These are phyloP conservation scores for Dexiosoma caninum DNA, from an alignment of 2,888 invertebrate species.

Conservation along the genomic window DNA sequence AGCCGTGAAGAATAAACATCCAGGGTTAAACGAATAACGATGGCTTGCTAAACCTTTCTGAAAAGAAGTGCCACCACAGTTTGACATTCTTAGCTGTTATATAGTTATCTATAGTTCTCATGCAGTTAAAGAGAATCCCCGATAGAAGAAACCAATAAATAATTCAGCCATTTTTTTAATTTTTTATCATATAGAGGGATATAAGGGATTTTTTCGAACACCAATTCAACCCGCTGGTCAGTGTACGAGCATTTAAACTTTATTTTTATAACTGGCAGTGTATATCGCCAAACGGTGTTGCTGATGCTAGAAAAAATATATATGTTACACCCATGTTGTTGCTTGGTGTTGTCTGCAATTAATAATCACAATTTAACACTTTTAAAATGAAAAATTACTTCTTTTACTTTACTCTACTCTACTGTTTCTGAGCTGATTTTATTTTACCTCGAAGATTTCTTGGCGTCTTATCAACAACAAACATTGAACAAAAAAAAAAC, in stretches of 20 bases:
- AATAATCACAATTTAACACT: constrained; percentile 76
- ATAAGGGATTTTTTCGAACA: too few relatives aligned
- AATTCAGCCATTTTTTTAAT: too few relatives aligned
- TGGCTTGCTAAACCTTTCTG: too few relatives aligned
- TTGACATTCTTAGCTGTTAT: too few relatives aligned
- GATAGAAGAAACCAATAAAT: too few relatives aligned
- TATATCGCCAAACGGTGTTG: not conserved
- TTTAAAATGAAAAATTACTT: constrained; percentile 72
- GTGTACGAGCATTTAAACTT: not conserved
- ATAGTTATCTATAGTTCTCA: too few relatives aligned
- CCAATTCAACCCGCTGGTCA: too few relatives aligned
- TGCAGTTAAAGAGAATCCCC: too few relatives aligned
- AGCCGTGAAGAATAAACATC: too few relatives aligned
- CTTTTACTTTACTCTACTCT: constrained; percentile 69
- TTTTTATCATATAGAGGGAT: too few relatives aligned
- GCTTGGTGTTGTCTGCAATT: constrained; percentile 68
- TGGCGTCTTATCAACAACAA: constrained; percentile 5
- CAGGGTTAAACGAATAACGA: too few relatives aligned
- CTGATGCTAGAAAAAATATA: not conserved
- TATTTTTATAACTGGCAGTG: not conserved
- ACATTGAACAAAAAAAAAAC: not conserved
- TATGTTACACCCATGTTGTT: constrained; percentile 29
- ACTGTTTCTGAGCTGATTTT: not conserved
- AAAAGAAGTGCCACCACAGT: too few relatives aligned
- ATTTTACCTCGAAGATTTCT: constrained; percentile 8